These are phyloP conservation scores for Phyto melanocephala DNA, from an alignment of 2,888 invertebrate species.

Conservation along the genomic window DNA sequence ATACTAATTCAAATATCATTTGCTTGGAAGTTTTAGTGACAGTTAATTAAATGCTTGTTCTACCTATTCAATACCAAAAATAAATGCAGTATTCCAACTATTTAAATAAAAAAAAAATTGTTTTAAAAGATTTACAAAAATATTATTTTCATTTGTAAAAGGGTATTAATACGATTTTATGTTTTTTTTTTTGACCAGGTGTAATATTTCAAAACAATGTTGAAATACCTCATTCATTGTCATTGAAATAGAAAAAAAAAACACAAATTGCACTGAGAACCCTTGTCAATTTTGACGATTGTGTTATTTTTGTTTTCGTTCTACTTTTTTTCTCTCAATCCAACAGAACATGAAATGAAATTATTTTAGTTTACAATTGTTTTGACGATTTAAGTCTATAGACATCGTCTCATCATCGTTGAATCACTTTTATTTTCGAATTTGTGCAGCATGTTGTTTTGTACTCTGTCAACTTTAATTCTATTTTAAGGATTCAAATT, in stretches of 20 bases:
- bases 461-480: slow-evolving; percentile 55
- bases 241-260: slow-evolving; percentile 7
- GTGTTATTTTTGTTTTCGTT: slow-evolving; percentile 34
- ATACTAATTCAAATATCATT: too few species aligned
- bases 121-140: neutral
- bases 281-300: slow-evolving; percentile 58
- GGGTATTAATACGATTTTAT: slow-evolving; percentile 41
- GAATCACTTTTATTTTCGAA: slow-evolving; percentile 15
- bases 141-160: slow-evolving; percentile 16
- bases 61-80: too few species aligned
- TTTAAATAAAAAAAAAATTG: too few species aligned
- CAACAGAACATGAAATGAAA: slow-evolving; percentile 21
- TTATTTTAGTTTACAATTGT: slow-evolving; percentile 54
- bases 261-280: neutral
- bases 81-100: too few species aligned
- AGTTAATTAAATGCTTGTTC: too few species aligned
- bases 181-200: slow-evolving; percentile 51
- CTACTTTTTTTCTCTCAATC: neutral
- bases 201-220: slow-evolving; percentile 60
- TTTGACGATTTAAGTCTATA: slow-evolving; percentile 40
- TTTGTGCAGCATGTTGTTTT: slow-evolving; percentile 31
- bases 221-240: slow-evolving; percentile 26
- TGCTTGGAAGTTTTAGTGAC: too few species aligned
- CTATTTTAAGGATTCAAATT: slow-evolving; percentile 61
- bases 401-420: slow-evolving; percentile 7